These are phyloP conservation scores for Halictus rubicundus DNA, from an alignment of 1,140 invertebrate species.

Conservation along the genomic window DNA sequence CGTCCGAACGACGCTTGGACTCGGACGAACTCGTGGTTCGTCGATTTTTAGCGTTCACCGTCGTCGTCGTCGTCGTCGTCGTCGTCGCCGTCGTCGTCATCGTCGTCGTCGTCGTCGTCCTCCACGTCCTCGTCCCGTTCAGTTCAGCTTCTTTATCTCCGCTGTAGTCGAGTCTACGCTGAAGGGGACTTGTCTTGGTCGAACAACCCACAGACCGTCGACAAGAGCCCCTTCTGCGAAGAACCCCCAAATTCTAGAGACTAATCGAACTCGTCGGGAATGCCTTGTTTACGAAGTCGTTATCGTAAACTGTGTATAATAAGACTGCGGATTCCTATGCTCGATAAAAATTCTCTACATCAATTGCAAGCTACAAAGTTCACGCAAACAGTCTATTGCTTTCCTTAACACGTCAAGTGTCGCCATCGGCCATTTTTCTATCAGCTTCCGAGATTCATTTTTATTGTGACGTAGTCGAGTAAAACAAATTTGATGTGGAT, in stretches of 20 bases:
- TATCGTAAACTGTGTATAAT: conserved; percentile 56
- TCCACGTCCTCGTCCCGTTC: neutral
- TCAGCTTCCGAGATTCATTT: too few species aligned
- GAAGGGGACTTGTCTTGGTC: neutral
- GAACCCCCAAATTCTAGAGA: neutral
- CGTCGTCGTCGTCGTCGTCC: neutral
- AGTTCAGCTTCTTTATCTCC: neutral
- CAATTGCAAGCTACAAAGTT: too few species aligned
- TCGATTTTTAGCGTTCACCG: neutral
- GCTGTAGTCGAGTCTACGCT: neutral
- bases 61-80: neutral
- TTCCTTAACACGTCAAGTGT: too few species aligned
- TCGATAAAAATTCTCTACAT: too few species aligned
- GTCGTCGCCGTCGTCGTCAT: neutral
- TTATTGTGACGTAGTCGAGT: too few species aligned
- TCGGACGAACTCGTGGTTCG: neutral
- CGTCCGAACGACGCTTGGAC: neutral
- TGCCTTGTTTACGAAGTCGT: conserved; percentile 65
- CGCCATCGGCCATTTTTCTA: too few species aligned
- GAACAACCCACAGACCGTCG: too few species aligned
- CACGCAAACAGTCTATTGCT: too few species aligned
- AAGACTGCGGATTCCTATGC: too few species aligned
- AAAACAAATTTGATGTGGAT: conserved; percentile 9
- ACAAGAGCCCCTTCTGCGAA: neutral
- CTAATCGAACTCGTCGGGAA: conserved; percentile 36